These are phyloP conservation scores for western clawed frog (Xenopus tropicalis) DNA, from an alignment of 2,113 vertebrate species.

Conservation along the genomic window UCB_Xtro_10.0 CM004443.2:191953001-191953500, in stretches of 20 bases:
- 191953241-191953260: constrained; percentile 93
- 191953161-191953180: constrained; percentile 59
- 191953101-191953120: constrained; percentile 48
- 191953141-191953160: constrained; percentile 44
- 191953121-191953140: constrained; percentile 7
- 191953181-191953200: constrained; percentile 88
- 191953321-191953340: constrained; percentile 98
- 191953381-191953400: constrained; percentile 94
- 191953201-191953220: constrained; percentile 93
- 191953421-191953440: constrained; percentile 81
- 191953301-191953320: constrained; percentile 95
- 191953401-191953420: constrained; percentile 95
- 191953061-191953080: constrained; percentile 56
- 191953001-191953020: constrained; percentile 56
- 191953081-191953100: constrained; percentile 43
- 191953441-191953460: no score
- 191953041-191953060: constrained; percentile 57
- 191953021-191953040: constrained; percentile 39
- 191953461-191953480: no score
- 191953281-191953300: constrained; percentile 91
- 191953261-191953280: constrained; percentile 97
- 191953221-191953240: constrained; percentile 93
- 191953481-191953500: no score
- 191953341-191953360: constrained; percentile 90
- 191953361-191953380: constrained; percentile 89